These are phyloP conservation scores for Podotricha telesiphe DNA, from an alignment of 2,888 invertebrate genomes.

Conservation along the genomic window DNA sequence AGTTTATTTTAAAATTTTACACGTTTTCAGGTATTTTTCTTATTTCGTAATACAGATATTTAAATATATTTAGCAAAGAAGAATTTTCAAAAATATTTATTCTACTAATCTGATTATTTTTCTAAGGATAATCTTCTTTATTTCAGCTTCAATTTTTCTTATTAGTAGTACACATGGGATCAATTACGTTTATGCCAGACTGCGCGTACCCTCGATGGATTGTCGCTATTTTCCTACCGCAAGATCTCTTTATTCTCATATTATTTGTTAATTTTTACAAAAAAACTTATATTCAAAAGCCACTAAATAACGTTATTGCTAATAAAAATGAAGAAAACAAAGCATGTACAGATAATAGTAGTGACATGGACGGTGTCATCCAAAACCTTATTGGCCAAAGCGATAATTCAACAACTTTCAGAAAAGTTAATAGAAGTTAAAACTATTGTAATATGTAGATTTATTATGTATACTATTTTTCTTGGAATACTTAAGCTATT, in stretches of 20 bases:
- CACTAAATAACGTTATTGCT: slow-evolving; percentile 31
- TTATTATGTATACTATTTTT: too few relatives aligned
- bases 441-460: too few relatives aligned
- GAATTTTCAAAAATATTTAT: too few relatives aligned
- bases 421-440: slow-evolving; percentile 6
- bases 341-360: background rate
- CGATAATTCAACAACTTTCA: background rate
- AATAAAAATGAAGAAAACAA: background rate
- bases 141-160: slow-evolving; percentile 86
- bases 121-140: background rate
- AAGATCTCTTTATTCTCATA: slow-evolving; percentile 86
- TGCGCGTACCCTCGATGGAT: slow-evolving; percentile 85
- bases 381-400: background rate
- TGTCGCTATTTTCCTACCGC: slow-evolving; percentile 83
- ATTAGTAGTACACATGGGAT: slow-evolving; percentile 80
- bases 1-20: too few relatives aligned
- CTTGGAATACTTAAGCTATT: too few relatives aligned
- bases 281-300: slow-evolving; percentile 82
- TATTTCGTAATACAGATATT: too few relatives aligned
- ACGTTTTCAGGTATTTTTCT: too few relatives aligned
- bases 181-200: slow-evolving; percentile 72
- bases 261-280: slow-evolving; percentile 88
- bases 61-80: too few relatives aligned
- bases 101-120: background rate
- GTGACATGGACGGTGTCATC: background rate